phyloP scores from a whole-genome alignment of 1,140 invertebrate genomes.

The Anastrepha ludens region DNA sequence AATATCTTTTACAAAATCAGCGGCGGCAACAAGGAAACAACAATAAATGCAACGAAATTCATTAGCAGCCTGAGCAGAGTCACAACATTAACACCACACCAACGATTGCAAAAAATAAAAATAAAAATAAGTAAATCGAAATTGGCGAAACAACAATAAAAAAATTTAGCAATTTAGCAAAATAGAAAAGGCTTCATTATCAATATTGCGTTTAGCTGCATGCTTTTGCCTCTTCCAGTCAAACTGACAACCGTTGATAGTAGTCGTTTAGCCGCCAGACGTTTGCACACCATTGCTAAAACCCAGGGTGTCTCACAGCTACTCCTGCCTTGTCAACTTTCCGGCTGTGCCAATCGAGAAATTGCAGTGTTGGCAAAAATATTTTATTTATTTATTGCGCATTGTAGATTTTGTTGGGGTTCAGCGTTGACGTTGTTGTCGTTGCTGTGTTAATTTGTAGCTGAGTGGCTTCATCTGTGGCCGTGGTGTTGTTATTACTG shows the following conservation, averaged over 20 bases:
- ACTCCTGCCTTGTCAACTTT: not conserved
- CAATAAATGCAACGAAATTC: slow-evolving; percentile 31
- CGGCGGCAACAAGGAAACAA: slow-evolving; percentile 2
- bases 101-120: not conserved
- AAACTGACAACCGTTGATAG: slow-evolving; percentile 32
- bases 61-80: slow-evolving; percentile 38
- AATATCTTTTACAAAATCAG: slow-evolving; percentile 11
- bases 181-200: not conserved
- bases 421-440: not conserved
- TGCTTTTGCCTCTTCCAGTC: not conserved
- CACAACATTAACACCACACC: slow-evolving; percentile 53
- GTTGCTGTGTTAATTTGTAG: not conserved
- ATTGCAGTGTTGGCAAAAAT: slow-evolving; percentile 2
- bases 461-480: not conserved
- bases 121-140: not conserved
- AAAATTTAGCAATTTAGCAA: not conserved
- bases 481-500: not conserved
- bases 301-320: not conserved
- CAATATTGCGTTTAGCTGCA: slow-evolving; percentile 16
- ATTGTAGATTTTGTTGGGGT: not conserved
- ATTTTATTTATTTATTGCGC: slow-evolving; percentile 30
- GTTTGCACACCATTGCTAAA: not conserved
- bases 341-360: slow-evolving; percentile 28
- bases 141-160: not conserved
- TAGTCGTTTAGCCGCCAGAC: not conserved